A percentile compares a stretch with the other conserved stretches of the same genome.
phyloP scores from a whole-genome alignment of 2,113 vertebrate species.

The Chelonoidis abingdonii region DNA sequence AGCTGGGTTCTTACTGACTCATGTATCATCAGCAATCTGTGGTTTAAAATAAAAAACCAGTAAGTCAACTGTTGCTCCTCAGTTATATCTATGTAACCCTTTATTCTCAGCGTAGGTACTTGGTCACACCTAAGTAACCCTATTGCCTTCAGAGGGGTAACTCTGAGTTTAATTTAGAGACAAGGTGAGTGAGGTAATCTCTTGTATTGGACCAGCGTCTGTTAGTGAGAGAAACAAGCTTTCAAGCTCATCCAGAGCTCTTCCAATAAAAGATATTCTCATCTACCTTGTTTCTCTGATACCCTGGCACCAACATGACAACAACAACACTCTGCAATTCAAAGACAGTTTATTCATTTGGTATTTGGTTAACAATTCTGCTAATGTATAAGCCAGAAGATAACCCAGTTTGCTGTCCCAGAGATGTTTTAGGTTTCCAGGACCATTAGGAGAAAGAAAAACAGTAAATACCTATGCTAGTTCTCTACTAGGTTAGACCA shows the following conservation, averaged over 20 bases:
- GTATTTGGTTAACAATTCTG: not conserved
- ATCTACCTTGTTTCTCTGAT: not conserved
- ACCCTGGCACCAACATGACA: not conserved
- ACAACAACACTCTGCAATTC: not conserved
- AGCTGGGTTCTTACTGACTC: not conserved
- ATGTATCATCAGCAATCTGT: rapidly evolving
- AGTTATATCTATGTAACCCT: not conserved
- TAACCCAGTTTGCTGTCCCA: not conserved
- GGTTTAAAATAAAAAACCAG: not conserved
- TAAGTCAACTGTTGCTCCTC: not conserved
- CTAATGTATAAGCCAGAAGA: not conserved
- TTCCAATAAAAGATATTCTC: not conserved
- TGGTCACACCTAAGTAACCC: not conserved
- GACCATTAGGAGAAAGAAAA: not conserved
- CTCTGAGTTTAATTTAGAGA: not conserved
- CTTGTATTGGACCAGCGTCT: not conserved
- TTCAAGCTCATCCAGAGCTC: not conserved
- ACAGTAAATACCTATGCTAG: not conserved
- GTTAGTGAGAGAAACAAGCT: not conserved
- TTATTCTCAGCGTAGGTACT: not conserved
- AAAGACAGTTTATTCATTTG: not conserved
- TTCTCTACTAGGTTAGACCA: not conserved
- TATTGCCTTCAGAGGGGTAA: not conserved
- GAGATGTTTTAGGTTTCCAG: not conserved
- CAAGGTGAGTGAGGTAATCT: not conserved